Evolutionary conservation across 2,797 vertebrate species (phyloP).

Genomic region (Notoglanidium macrostoma): DNA sequence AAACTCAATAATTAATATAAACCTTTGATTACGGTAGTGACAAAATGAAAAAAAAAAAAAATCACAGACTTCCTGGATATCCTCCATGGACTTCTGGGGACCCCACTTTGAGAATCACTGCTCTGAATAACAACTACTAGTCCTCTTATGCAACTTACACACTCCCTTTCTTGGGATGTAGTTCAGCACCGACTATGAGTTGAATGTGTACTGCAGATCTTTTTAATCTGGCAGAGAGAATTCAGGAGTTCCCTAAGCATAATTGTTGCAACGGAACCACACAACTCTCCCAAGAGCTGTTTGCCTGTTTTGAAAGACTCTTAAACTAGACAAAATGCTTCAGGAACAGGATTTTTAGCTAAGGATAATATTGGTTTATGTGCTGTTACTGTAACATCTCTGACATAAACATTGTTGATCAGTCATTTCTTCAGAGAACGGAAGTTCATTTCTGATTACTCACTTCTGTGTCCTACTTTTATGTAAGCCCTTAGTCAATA

Average conservation of each 20-base stretch:
- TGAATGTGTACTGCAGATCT: not conserved
- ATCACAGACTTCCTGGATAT: not conserved
- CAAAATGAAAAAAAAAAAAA: not conserved
- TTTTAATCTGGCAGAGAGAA: not conserved
- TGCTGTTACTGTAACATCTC: not conserved
- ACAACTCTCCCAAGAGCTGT: not conserved
- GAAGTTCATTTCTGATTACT: not conserved
- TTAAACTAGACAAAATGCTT: not conserved
- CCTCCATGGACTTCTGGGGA: not conserved
- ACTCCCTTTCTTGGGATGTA: not conserved
- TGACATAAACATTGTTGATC: not conserved
- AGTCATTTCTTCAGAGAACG: not conserved
- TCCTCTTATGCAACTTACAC: not conserved
- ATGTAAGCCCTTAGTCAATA: not conserved
- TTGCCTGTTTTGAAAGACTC: not conserved
- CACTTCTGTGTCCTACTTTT: not conserved
- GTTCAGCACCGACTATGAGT: not conserved
- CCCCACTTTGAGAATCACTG: not conserved
- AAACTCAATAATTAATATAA: not conserved
- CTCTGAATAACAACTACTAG: not conserved
- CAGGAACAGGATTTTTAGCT: not conserved
- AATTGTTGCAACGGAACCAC: not conserved
- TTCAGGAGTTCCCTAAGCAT: not conserved
- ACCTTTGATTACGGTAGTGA: not conserved
- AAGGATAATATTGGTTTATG: not conserved